A percentile compares a stretch with the other conserved stretches of the same genome.
phyloP scores from a whole-genome alignment of 2,797 vertebrate genomes.

The Hozukius guyotensis region DNA sequence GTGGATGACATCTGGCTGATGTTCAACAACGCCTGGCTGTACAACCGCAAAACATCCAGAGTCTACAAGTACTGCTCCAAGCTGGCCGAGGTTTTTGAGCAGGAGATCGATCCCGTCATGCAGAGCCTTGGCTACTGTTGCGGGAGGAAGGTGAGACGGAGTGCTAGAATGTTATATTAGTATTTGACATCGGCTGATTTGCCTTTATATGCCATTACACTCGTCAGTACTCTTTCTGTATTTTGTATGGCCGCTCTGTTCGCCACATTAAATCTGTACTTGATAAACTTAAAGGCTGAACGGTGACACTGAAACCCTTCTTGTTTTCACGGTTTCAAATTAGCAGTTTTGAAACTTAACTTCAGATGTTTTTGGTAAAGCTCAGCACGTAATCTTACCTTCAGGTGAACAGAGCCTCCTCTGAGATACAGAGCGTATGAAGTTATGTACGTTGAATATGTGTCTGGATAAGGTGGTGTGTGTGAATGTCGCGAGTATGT shows the following conservation, averaged over 20 bases:
- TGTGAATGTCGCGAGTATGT: background rate
- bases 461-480: background rate
- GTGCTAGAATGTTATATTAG: background rate
- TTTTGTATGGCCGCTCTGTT: background rate
- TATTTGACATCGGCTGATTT: background rate
- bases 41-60: slow-evolving; percentile 97
- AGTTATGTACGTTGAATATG: background rate
- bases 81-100: slow-evolving; percentile 97
- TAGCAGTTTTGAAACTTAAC: background rate
- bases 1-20: slow-evolving; percentile 99
- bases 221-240: background rate
- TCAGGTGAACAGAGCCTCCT: background rate
- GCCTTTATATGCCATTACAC: background rate
- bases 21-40: slow-evolving; percentile 99
- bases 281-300: background rate
- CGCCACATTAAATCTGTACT: background rate
- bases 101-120: slow-evolving; percentile 98
- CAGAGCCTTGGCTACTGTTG: slow-evolving; percentile 97
- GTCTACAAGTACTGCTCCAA: slow-evolving; percentile 99
- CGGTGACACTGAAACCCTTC: background rate
- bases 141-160: slow-evolving; percentile 90
- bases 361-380: background rate
- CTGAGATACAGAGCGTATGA: background rate
- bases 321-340: background rate
- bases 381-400: background rate